Base-by-base conservation (phyloP, 2,888 invertebrate species). In the Aleiodes alternator region DNA sequence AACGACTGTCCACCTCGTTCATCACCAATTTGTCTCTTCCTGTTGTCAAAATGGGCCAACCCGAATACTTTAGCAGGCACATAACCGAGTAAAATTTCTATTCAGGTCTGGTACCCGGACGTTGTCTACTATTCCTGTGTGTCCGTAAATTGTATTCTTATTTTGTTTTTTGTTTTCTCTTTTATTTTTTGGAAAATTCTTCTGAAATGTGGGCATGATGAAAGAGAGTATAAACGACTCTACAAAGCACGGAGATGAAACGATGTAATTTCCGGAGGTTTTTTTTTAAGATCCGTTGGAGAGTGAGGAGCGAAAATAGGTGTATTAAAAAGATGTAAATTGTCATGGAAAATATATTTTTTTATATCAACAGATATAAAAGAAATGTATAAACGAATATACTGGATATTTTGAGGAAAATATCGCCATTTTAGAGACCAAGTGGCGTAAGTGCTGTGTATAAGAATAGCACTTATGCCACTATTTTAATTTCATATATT, bases 21-120 rank as follows among this genome's bases (percentile, higher is more conserved):
- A 83, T 83, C 80, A 83, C 80, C 83, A 85, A 85, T 85, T 85
- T 84, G 84, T 82, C 81, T 78, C 85, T 84, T 85, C 85, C 85
- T 85, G 85, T 83, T 82, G 82, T 84, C 82, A 80, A 82, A 83
- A 77, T 80, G 81, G 81, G 76, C 78, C 79, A 82, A 68, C 70
- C 34, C 29, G 55, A 16, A 51, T 43, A 51, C 29, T 50, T 59
- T 69, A 23, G 55, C 57, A 57, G 69, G 23, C 43, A 43, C 7
- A 43, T 43, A 43, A 43, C 8, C 43, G 43, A 43, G 43, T 43
- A 43, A 43, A 43, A 43, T 43, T 69, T 55, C 51, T 64, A 14
- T 68, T 38, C 53, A 55, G 38, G 70, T 43, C 43, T 43, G 55
- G 68, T 43, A 31, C 57, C 31, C 56, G 53, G 11, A 31, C 43